A percentile compares a stretch with the other conserved stretches of the same genome.
These are phyloP conservation scores for Euschistus heros DNA, from an alignment of 1,140 invertebrate genomes.

Conservation along the genomic window DNA sequence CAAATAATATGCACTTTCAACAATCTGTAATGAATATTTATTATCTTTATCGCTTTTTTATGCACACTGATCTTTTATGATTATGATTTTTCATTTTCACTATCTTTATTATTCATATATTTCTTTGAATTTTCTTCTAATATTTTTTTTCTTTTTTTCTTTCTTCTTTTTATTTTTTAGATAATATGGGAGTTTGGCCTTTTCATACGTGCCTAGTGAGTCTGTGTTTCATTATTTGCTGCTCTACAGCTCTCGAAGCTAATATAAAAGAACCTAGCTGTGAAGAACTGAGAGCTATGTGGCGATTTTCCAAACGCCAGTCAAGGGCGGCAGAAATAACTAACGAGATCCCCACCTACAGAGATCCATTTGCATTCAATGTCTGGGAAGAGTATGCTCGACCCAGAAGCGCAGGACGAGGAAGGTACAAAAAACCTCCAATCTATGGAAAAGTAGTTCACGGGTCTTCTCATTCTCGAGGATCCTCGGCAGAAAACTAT, in stretches of 20 bases:
- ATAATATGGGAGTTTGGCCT: slow-evolving; percentile 21
- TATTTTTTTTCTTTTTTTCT: background rate
- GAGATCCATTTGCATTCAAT: slow-evolving; percentile 68
- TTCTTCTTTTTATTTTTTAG: slow-evolving; percentile 19
- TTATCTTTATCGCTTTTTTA: background rate
- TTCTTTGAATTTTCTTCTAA: background rate
- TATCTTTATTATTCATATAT: background rate
- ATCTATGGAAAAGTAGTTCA: slow-evolving; percentile 50
- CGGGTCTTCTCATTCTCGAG: slow-evolving; percentile 31
- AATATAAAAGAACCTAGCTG: slow-evolving; percentile 61
- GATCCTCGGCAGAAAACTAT: slow-evolving; percentile 32
- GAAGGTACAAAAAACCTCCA: slow-evolving; percentile 32
- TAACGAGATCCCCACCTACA: slow-evolving; percentile 68
- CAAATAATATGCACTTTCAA: too few relatives aligned
- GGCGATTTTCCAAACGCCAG: slow-evolving; percentile 80
- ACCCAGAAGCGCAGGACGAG: slow-evolving; percentile 25
- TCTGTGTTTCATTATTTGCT: slow-evolving; percentile 22
- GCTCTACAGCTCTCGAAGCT: slow-evolving; percentile 21
- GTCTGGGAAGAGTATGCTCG: slow-evolving; percentile 48
- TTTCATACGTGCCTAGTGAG: slow-evolving; percentile 25
- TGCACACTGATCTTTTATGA: background rate
- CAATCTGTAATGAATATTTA: too few relatives aligned
- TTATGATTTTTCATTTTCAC: background rate
- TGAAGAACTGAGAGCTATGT: slow-evolving; percentile 79
- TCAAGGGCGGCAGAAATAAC: slow-evolving; percentile 73